phyloP scores from a whole-genome alignment of 1,140 invertebrate species.

The Drosophila leontia region DNA sequence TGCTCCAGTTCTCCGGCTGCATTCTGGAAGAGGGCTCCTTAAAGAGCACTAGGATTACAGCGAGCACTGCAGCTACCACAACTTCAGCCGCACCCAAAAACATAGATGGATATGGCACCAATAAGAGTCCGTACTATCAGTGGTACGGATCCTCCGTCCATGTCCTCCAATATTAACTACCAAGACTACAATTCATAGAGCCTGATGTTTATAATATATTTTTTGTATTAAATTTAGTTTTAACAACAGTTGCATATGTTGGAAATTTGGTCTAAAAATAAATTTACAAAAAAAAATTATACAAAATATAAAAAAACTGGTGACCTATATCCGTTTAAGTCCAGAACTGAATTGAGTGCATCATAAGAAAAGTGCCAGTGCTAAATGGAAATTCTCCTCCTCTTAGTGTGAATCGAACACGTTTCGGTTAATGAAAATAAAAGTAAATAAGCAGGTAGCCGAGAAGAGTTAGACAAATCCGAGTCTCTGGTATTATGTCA shows the following conservation, averaged over 20 bases:
- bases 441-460: neutral
- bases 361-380: neutral
- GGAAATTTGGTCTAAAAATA: too few relatives aligned
- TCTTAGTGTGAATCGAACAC: neutral
- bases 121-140: conserved; percentile 3
- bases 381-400: neutral
- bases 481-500: conserved; percentile 12
- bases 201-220: too few relatives aligned
- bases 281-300: too few relatives aligned
- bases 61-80: neutral
- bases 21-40: neutral
- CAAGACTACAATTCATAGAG: neutral
- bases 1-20: conserved; percentile 27
- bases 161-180: neutral
- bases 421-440: conserved; percentile 4
- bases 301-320: neutral
- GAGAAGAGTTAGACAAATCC: conserved; percentile 1
- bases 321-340: neutral
- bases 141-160: conserved; percentile 8
- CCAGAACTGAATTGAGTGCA: neutral
- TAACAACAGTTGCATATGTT: too few relatives aligned
- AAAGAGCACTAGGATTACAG: neutral
- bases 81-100: neutral
- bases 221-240: too few relatives aligned
- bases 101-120: neutral